These are phyloP conservation scores for Phylloscopus whistleri DNA, from an alignment of 2,113 vertebrate species.

Conservation along the genomic window DNA sequence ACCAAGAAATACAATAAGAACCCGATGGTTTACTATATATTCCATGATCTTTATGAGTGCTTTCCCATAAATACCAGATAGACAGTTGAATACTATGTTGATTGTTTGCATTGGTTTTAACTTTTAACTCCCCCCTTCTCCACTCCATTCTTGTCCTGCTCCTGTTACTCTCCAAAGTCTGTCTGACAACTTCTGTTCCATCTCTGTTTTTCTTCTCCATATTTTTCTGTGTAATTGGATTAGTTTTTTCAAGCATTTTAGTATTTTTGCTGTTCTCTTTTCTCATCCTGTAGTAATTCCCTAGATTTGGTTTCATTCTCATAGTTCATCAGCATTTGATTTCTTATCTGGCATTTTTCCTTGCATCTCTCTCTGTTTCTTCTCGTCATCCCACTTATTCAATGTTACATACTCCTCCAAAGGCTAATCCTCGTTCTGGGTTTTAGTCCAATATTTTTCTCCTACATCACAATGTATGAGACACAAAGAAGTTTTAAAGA, in stretches of 20 bases:
- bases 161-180: neutral
- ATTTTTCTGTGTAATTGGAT: neutral
- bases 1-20: neutral
- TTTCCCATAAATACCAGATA: neutral
- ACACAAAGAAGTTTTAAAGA: neutral
- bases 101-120: neutral
- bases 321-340: neutral
- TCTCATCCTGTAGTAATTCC: neutral
- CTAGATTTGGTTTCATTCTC: neutral
- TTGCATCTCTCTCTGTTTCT: neutral
- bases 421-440: neutral
- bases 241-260: neutral
- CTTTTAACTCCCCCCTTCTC: neutral
- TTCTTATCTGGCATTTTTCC: neutral
- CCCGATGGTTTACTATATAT: neutral
- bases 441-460: neutral
- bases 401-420: neutral
- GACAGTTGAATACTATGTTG: neutral
- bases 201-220: neutral
- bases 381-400: neutral
- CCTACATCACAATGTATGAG: neutral
- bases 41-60: neutral
- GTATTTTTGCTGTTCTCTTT: neutral
- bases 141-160: neutral
- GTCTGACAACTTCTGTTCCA: neutral